Percentiles rank a stretch among this genome's conserved stretches.
phyloP scores from a whole-genome alignment of 2,113 vertebrate species.

The Asarcornis scutulata region DNA sequence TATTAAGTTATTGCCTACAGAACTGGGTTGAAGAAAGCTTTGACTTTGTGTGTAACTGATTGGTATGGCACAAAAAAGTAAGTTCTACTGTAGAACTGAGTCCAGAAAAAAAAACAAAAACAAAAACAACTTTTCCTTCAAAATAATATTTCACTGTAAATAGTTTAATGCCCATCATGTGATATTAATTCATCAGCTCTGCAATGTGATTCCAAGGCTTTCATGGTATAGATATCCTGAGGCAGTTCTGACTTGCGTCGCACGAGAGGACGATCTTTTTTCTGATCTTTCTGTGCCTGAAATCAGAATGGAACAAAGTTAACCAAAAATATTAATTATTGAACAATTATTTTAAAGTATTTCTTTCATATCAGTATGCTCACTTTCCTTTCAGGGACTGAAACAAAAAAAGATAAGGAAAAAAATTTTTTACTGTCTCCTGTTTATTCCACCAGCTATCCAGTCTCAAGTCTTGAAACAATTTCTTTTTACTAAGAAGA shows the following conservation, averaged over 20 bases:
- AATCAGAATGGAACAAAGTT: conserved; percentile 56
- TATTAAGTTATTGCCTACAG: conserved; percentile 80
- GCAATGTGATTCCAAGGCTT: conserved; percentile 93
- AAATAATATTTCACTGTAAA: conserved; percentile 68
- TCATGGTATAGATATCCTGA: conserved; percentile 95
- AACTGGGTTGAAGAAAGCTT: conserved; percentile 75
- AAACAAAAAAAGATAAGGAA: background rate
- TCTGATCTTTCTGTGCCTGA: conserved; percentile 89
- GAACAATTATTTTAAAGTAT: background rate
- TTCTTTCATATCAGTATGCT: background rate
- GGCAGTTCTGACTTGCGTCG: conserved; percentile 97
- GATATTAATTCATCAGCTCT: conserved; percentile 91
- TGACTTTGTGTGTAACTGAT: conserved; percentile 77
- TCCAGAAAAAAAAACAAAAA: conserved; percentile 51
- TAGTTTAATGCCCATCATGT: conserved; percentile 90
- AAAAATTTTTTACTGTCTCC: background rate
- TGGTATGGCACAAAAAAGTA: conserved; percentile 83
- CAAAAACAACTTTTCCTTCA: conserved; percentile 31
- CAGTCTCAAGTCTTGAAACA: background rate
- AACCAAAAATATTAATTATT: background rate
- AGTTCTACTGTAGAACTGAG: conserved; percentile 77
- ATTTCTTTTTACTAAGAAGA: background rate
- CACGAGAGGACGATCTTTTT: conserved; percentile 89
- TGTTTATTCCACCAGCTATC: background rate
- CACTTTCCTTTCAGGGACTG: background rate